Conservation (phyloP, 2,888 invertebrate genomes). For the Leptopterna dolabrata region DNA sequence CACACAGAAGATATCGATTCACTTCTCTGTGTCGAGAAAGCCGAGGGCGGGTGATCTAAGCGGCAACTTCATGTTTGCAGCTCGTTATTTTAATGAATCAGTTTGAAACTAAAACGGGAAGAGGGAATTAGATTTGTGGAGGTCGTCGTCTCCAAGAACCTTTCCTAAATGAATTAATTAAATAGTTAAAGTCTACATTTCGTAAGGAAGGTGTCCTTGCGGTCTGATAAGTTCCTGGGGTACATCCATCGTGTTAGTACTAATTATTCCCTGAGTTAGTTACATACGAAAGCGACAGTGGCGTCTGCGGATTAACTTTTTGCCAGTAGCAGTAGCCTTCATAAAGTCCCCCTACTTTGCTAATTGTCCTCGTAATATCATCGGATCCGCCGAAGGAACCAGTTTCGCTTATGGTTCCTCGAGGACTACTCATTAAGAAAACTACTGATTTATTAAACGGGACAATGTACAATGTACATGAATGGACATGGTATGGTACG, state of each 20-base stretch:
- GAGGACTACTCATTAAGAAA: too few relatives aligned
- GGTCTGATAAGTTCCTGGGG: neutral
- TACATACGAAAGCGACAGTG: too few relatives aligned
- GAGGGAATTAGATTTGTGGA: neutral
- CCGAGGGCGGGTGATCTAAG: neutral
- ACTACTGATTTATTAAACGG: too few relatives aligned
- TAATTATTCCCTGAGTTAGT: neutral
- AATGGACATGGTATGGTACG: too few relatives aligned
- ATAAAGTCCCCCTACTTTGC: too few relatives aligned
- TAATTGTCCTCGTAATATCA: too few relatives aligned
- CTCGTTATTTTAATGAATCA: neutral
- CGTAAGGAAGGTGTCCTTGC: neutral
- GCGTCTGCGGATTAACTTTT: too few relatives aligned
- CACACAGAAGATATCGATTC: slow-evolving; percentile 7
- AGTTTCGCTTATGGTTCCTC: too few relatives aligned
- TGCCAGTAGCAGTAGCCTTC: too few relatives aligned
- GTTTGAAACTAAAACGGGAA: neutral
- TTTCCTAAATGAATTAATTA: neutral
- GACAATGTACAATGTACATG: too few relatives aligned
- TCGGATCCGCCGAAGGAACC: too few relatives aligned
- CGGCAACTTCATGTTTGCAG: neutral
- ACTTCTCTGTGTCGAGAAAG: neutral
- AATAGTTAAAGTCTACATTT: neutral
- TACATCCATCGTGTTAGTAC: neutral
- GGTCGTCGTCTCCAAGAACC: neutral